Percentiles rank a stretch among this genome's conserved stretches.
Conservation (phyloP, 2,888 invertebrate species). For the Oasisia sp. region DNA sequence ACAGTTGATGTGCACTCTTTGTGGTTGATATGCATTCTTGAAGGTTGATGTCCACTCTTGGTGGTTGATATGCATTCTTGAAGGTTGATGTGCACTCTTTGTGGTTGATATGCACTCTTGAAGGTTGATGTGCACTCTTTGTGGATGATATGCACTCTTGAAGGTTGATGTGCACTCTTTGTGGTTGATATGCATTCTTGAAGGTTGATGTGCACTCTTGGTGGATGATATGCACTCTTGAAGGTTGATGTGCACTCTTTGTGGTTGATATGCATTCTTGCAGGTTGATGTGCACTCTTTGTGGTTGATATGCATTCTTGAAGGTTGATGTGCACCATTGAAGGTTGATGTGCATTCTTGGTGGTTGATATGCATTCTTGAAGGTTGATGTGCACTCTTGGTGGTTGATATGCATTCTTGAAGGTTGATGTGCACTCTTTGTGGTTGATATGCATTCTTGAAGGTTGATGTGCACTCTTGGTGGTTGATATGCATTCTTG, state of each 20-base stretch:
- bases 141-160: not conserved
- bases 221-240: not conserved
- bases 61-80: not conserved
- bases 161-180: not conserved
- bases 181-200: not conserved
- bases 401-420: not conserved
- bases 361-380: not conserved
- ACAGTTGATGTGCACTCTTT: not conserved
- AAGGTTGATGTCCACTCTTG: not conserved
- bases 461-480: not conserved
- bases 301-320: too few species aligned
- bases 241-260: too few species aligned
- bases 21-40: not conserved
- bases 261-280: too few species aligned
- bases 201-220: not conserved
- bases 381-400: not conserved
- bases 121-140: not conserved
- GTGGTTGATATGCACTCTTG: not conserved
- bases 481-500: not conserved
- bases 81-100: not conserved
- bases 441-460: not conserved
- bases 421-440: not conserved
- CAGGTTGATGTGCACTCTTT: too few species aligned
- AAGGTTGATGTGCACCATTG: not conserved
- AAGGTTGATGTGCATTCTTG: too few species aligned